These are phyloP conservation scores for Agrilus biguttatus DNA, from an alignment of 2,888 invertebrate species.

Conservation along the genomic window DNA sequence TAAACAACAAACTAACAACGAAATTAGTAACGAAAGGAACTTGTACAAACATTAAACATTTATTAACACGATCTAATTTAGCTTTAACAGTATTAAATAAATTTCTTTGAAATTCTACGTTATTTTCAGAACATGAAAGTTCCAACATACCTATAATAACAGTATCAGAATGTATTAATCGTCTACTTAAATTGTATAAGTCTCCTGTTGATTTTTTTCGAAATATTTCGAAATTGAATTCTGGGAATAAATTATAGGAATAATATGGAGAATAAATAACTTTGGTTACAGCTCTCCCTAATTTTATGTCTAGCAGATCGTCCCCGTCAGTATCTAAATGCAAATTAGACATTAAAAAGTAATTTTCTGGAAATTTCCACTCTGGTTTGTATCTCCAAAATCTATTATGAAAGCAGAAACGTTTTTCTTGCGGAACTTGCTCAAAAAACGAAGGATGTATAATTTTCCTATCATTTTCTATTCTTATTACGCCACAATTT, in stretches of 20 bases:
- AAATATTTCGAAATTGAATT: constrained; percentile 31
- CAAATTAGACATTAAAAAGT: not conserved
- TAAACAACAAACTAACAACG: constrained; percentile 21
- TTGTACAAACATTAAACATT: constrained; percentile 20
- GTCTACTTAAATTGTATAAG: constrained; percentile 10
- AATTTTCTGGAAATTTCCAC: not conserved
- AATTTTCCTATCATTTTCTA: constrained; percentile 33
- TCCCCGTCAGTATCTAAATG: not conserved
- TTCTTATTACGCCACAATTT: constrained; percentile 40
- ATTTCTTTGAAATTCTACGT: constrained; percentile 16
- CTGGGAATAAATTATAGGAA: constrained; percentile 13
- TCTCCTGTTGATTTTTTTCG: constrained; percentile 4
- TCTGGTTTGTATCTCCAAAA: not conserved
- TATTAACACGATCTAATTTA: constrained; percentile 8
- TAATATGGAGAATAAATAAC: constrained; percentile 35
- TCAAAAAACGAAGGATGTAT: not conserved
- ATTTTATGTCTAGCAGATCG: constrained; percentile 23
- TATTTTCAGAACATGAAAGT: constrained; percentile 12
- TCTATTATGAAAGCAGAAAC: not conserved
- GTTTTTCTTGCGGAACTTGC: not conserved
- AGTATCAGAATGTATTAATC: constrained; percentile 7
- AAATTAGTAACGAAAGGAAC: constrained; percentile 24
- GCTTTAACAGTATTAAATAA: constrained; percentile 13
- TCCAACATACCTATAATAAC: constrained; percentile 15
- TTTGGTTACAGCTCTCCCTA: constrained; percentile 37